Percentiles rank a stretch among this genome's conserved stretches.
phyloP scores from a whole-genome alignment of 2,888 invertebrate species.

The Diplolepis rosae region DNA sequence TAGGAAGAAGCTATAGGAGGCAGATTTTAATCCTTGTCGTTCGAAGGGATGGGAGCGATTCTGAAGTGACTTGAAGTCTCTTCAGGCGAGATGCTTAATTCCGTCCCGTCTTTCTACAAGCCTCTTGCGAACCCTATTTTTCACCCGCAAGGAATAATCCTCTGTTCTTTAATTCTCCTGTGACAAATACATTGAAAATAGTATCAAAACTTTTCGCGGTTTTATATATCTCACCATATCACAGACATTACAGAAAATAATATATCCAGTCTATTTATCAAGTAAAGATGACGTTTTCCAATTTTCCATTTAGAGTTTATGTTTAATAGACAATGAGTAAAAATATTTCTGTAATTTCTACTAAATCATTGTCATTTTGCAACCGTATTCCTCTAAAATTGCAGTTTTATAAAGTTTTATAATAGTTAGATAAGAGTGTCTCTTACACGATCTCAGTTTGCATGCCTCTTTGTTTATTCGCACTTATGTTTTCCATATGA shows the following conservation, averaged over 20 bases:
- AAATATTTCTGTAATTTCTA: too few species aligned
- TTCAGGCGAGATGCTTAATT: constrained; percentile 73
- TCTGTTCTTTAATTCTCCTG: constrained; percentile 62
- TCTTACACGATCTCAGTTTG: too few species aligned
- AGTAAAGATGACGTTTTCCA: too few species aligned
- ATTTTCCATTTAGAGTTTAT: background rate
- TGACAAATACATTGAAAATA: constrained; percentile 55
- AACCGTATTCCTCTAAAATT: background rate
- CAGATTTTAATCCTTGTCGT: constrained; percentile 73
- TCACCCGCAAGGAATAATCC: constrained; percentile 64
- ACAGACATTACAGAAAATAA: background rate
- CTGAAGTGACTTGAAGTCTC: constrained; percentile 72
- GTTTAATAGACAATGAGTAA: too few species aligned
- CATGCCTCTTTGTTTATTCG: too few species aligned
- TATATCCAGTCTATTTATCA: too few species aligned
- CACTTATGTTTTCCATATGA: too few species aligned
- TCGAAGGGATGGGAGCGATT: constrained; percentile 62
- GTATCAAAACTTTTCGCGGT: constrained; percentile 43
- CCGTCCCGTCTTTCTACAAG: constrained; percentile 55
- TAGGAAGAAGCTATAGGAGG: constrained; percentile 62
- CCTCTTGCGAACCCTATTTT: constrained; percentile 54
- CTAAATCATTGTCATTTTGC: background rate
- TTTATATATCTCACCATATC: background rate
- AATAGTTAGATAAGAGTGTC: too few species aligned
- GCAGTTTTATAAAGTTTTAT: background rate